Evolutionary conservation across 2,113 vertebrate species (phyloP).

Genomic region (Dromas ardeola): DNA sequence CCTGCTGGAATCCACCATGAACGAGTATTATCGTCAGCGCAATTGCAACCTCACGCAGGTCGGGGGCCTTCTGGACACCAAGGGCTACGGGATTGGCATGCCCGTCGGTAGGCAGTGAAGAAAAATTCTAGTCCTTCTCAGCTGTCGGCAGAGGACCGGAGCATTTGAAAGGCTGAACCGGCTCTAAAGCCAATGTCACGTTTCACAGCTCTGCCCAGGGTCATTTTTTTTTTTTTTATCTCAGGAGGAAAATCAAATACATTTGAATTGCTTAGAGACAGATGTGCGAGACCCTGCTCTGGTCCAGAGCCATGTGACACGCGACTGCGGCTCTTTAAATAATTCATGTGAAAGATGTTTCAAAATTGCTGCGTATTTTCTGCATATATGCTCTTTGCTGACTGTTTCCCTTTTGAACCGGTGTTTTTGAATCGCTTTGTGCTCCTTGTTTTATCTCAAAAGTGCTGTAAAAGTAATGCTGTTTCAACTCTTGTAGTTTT

Average conservation of each 20-base stretch:
- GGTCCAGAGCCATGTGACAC: constrained; percentile 48
- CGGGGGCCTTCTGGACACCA: constrained; percentile 97
- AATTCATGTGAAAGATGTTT: constrained; percentile 36
- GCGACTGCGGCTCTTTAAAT: neutral
- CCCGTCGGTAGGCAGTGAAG: constrained; percentile 87
- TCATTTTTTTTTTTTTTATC: neutral
- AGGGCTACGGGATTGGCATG: constrained; percentile 99
- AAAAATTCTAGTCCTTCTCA: constrained; percentile 71
- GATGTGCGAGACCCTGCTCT: neutral
- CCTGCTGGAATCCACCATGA: constrained; percentile 98
- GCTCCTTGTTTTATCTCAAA: neutral
- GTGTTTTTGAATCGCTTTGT: neutral
- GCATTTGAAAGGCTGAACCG: constrained; percentile 48
- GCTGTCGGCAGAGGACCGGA: constrained; percentile 64
- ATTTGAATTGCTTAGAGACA: neutral
- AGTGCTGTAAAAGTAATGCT: neutral
- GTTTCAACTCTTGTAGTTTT: neutral
- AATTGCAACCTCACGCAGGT: constrained; percentile 99
- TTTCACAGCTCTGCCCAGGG: constrained; percentile 38
- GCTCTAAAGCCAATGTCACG: constrained; percentile 17
- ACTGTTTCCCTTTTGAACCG: neutral
- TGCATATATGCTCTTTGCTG: constrained; percentile 31
- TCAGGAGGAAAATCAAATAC: neutral
- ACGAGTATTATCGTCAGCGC: constrained; percentile 96
- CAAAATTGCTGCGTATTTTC: constrained; percentile 21